These are phyloP conservation scores for Spilogale gracilis DNA, from an alignment of 2,113 vertebrate species.

Conservation along the genomic window DNA sequence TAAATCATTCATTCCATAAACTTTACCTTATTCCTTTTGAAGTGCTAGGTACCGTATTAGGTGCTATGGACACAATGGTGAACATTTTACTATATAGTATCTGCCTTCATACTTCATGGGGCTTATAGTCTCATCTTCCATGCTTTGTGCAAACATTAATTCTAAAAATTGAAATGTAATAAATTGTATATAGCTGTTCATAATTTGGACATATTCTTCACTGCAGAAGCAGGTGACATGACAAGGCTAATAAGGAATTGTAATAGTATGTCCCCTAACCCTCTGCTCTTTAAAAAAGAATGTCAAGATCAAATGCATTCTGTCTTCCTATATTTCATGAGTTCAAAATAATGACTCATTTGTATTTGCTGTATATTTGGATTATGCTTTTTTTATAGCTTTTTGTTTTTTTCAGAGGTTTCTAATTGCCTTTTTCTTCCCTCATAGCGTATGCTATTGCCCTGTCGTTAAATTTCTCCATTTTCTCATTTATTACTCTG, in stretches of 20 bases:
- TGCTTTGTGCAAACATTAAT: neutral
- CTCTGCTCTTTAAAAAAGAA: neutral
- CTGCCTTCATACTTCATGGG: neutral
- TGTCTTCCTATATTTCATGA: neutral
- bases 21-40: neutral
- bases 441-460: neutral
- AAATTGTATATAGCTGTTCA: neutral
- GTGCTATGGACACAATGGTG: neutral
- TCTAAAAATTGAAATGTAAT: neutral
- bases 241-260: neutral
- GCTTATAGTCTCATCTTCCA: neutral
- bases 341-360: neutral
- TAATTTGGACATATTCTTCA: neutral
- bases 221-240: neutral
- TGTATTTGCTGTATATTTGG: neutral
- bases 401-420: neutral
- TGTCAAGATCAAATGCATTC: neutral
- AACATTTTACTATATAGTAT: neutral
- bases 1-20: neutral
- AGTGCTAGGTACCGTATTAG: neutral
- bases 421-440: neutral
- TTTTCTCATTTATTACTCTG: neutral
- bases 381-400: neutral
- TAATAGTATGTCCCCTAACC: neutral
- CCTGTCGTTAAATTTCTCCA: neutral